phyloP scores from a whole-genome alignment of 1,140 invertebrate species.

The Kradibia gibbosae region DNA sequence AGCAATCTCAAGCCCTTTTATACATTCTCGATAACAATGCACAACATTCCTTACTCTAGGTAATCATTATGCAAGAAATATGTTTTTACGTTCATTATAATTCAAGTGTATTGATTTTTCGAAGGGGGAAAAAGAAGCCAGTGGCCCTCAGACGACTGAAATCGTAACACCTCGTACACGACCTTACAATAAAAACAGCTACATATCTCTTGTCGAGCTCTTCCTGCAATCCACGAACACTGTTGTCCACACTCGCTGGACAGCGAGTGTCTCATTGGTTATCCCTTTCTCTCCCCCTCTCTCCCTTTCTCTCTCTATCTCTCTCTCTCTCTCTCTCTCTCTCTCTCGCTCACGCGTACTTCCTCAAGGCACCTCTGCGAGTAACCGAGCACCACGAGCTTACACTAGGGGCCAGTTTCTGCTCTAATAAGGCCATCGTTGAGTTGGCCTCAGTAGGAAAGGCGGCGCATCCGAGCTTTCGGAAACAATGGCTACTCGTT shows the following conservation, averaged over 20 bases:
- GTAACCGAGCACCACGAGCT: too few species aligned
- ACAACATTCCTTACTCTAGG: too few species aligned
- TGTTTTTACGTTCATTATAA: too few species aligned
- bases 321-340: not conserved
- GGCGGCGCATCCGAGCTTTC: not conserved
- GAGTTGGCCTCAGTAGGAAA: not conserved
- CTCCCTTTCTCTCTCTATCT: not conserved
- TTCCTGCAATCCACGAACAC: not conserved
- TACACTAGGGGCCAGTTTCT: not conserved
- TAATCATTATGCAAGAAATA: too few species aligned
- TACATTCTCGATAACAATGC: too few species aligned
- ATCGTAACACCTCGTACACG: not conserved
- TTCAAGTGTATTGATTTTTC: too few species aligned
- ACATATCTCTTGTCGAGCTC: not conserved
- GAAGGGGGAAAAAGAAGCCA: too few species aligned
- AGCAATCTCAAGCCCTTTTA: too few species aligned
- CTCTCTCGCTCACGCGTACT: too few species aligned
- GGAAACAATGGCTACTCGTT: slow-evolving; percentile 41
- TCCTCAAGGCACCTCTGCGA: not conserved
- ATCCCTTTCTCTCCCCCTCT: not conserved
- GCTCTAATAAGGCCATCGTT: slow-evolving; percentile 43
- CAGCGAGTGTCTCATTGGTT: not conserved
- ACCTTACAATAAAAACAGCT: not conserved
- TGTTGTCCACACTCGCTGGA: not conserved
- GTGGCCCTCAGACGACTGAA: too few species aligned